phyloP scores from a whole-genome alignment of 2,888 invertebrate genomes.

The Dasypolia templi region DNA sequence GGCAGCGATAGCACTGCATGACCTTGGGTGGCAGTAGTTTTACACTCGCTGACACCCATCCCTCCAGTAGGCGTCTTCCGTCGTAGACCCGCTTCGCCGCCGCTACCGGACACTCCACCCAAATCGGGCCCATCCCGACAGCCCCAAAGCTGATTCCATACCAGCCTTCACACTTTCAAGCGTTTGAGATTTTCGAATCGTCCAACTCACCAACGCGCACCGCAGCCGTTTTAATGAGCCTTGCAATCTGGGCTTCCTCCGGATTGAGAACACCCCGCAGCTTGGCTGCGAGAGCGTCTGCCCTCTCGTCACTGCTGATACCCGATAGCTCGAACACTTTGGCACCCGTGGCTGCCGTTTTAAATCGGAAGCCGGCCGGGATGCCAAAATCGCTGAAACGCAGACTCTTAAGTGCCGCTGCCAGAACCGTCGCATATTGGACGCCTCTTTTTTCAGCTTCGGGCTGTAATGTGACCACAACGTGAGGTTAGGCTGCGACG shows the following conservation, averaged over 20 bases:
- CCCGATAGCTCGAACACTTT: neutral
- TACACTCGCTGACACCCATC: too few relatives aligned
- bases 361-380: neutral
- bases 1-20: too few relatives aligned
- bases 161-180: neutral
- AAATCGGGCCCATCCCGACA: neutral
- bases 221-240: too few relatives aligned
- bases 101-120: neutral
- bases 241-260: too few relatives aligned
- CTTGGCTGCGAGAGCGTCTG: neutral
- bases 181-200: too few relatives aligned
- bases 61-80: too few relatives aligned
- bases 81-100: neutral
- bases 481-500: too few relatives aligned
- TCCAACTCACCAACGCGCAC: too few relatives aligned
- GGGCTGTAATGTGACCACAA: neutral
- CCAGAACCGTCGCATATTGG: neutral
- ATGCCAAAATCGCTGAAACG: neutral
- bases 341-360: neutral
- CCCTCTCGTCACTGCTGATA: neutral
- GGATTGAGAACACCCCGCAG: too few relatives aligned
- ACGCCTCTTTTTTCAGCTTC: neutral
- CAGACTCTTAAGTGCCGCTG: neutral
- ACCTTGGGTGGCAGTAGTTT: neutral
- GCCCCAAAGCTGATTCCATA: neutral